These are phyloP conservation scores for Naso thynnoides DNA, from an alignment of 2,797 vertebrate species.

Conservation along the genomic window DNA sequence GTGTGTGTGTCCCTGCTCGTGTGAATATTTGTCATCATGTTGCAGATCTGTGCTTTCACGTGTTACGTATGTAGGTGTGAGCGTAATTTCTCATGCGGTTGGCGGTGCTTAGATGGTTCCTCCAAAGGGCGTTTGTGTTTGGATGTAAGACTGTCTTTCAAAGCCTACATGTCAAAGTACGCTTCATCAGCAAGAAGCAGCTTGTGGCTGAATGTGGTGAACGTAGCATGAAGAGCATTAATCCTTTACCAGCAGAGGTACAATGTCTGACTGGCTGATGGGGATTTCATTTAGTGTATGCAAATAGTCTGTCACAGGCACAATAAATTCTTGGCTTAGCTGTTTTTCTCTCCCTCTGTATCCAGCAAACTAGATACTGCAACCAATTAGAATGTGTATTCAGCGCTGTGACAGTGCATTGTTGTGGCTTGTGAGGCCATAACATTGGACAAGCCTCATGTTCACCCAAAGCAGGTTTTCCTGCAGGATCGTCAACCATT, in stretches of 20 bases:
- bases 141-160: constrained; percentile 34
- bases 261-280: constrained; percentile 68
- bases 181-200: constrained; percentile 60
- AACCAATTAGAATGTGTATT: constrained; percentile 65
- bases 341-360: constrained; percentile 33
- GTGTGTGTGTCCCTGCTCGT: background rate
- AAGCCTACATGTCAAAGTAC: constrained; percentile 26
- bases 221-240: constrained; percentile 75
- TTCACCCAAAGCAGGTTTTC: constrained; percentile 4
- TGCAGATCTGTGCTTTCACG: constrained; percentile 49
- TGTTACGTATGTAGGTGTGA: constrained; percentile 47
- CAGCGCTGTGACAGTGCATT: constrained; percentile 22
- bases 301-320: constrained; percentile 72
- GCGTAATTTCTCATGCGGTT: constrained; percentile 32
- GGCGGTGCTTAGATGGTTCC: constrained; percentile 41
- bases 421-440: constrained; percentile 14
- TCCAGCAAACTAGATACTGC: constrained; percentile 48
- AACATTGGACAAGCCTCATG: constrained; percentile 8
- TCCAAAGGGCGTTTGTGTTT: constrained; percentile 61
- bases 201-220: constrained; percentile 67
- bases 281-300: constrained; percentile 78
- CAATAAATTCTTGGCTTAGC: constrained; percentile 53
- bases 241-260: constrained; percentile 66
- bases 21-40: constrained; percentile 6
- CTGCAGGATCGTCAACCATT: constrained; percentile 26